Conservation (phyloP, 2,113 vertebrate genomes). For the Urocynchramus pylzowi region DNA sequence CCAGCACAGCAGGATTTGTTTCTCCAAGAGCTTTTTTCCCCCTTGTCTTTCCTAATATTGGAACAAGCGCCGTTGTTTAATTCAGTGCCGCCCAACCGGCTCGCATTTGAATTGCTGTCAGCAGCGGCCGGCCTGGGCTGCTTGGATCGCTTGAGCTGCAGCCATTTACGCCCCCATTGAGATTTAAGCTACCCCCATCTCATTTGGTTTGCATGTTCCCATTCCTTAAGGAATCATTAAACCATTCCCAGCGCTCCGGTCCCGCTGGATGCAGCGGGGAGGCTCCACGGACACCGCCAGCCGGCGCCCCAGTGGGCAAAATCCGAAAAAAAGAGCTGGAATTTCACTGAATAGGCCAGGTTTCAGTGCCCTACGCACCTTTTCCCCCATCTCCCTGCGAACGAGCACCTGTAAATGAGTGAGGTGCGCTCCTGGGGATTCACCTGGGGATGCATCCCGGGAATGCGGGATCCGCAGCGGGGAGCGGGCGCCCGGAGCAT, state of each 20-base stretch:
- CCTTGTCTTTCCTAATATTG: background rate
- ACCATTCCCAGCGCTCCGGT: background rate
- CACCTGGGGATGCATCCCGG: background rate
- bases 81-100: background rate
- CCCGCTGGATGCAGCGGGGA: background rate
- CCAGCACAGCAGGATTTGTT: slow-evolving; percentile 26
- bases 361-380: background rate
- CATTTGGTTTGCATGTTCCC: slow-evolving; percentile 20
- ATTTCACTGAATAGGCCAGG: background rate
- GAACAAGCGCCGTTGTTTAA: background rate
- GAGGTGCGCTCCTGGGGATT: background rate
- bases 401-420: accelerated
- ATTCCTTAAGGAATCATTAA: background rate
- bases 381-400: background rate
- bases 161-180: slow-evolving; percentile 9
- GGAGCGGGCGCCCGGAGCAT: accelerated
- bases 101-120: background rate
- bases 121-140: background rate
- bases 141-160: background rate
- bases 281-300: background rate
- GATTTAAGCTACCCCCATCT: background rate
- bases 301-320: background rate
- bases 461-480: background rate
- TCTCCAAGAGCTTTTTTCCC: background rate
- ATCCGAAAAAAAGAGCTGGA: background rate